Conservation (phyloP, 2,113 vertebrate species). For the Corythornis cristatus region DNA sequence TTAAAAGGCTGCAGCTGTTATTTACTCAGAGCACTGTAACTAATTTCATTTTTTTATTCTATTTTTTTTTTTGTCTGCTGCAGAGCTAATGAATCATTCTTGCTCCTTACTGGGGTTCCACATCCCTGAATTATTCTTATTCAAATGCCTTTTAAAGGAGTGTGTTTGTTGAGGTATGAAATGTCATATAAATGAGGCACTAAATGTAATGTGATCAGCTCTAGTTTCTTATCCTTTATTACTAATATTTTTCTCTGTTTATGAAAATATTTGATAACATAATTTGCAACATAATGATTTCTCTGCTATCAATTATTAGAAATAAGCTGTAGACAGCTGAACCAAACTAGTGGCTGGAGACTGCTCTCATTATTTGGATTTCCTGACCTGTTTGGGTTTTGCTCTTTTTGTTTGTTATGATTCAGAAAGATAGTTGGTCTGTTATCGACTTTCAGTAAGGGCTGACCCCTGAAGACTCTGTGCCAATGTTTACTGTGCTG, state of each 20-base stretch:
- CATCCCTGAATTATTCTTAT: background rate
- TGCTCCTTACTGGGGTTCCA: background rate
- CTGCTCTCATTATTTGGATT: background rate
- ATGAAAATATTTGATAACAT: background rate
- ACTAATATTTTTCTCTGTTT: background rate
- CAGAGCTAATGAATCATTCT: constrained; percentile 15
- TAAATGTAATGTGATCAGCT: background rate
- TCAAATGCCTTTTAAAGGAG: background rate
- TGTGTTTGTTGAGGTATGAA: background rate
- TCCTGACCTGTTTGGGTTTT: background rate
- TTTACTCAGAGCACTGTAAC: constrained; percentile 10
- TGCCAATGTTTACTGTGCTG: background rate
- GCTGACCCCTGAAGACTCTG: background rate
- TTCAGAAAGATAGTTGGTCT: background rate
- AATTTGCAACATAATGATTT: background rate
- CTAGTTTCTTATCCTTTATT: background rate
- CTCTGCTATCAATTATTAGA: background rate
- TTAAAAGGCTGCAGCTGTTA: constrained; percentile 44
- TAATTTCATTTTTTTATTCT: background rate
- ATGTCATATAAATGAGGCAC: too few relatives aligned
- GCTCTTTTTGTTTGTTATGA: background rate
- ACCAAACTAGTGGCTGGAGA: background rate
- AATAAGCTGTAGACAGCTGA: background rate
- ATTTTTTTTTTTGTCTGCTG: background rate
- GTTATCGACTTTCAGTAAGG: background rate